Evolutionary conservation across 2,113 vertebrate genomes (phyloP), one percentile per base, ranked within the genome.

Genomic region (Grantiella picta): DNA sequence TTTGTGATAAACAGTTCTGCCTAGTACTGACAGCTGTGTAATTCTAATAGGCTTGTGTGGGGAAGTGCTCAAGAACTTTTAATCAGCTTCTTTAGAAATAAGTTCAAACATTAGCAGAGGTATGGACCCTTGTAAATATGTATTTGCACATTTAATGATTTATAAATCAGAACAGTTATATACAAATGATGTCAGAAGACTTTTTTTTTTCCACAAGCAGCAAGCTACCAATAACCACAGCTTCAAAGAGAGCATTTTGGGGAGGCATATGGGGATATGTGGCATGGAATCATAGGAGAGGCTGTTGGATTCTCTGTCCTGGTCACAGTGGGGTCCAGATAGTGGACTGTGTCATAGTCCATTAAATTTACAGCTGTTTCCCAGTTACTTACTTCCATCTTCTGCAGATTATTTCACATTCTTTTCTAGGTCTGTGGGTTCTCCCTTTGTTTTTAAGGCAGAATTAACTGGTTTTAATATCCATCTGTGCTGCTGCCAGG

Each of bases 241-340:
- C 47, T 54, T 23, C 18, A 54, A 70, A 73, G 40, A 44, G 29
- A 36, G 17, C 0, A 0, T 33, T 42, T 14, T 36, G 44, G 29
- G 33, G 57, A 76, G 25, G 23, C 4, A 3, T 47, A 10, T 24
- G n/a, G 24, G 12, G 24, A 18, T 35, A 35, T 0, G 0, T 44
- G 29, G 3, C 69, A 49, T 13, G 21, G 24, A 11, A 25, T 42
- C 28, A 9, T 1, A 45, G 35, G 0, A 9, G 50, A 40, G 21
- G 6, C 65, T 70, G 47, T 21, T 24, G 16, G 7, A 42, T 71
- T 45, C 31, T 31, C 18, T 45, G 15, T 50, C 33, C 47, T 22
- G 28, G 18, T 57, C 21, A 49, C 52, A n/a, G 54, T 0, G 3
- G 38, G 15, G 15, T 68, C 28, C 52, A 49, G 42, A 5, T 19